A percentile compares a stretch with the other conserved stretches of the same genome.
phyloP scores from a whole-genome alignment of 2,888 invertebrate species.

The Lissonota sp. region DNA sequence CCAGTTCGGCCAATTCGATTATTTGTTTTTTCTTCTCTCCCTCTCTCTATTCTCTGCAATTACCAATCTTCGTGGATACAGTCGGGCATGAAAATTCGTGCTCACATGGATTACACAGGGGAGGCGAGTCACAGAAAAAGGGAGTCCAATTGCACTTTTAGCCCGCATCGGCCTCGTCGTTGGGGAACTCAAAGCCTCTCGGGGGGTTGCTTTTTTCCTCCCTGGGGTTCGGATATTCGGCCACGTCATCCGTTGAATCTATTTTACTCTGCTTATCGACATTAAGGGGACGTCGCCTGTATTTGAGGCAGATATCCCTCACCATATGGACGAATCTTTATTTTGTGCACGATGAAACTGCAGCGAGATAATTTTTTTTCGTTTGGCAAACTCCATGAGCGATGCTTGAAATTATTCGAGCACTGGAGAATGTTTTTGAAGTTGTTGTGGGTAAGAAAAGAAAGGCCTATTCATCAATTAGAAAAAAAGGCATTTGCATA shows the following conservation, averaged over 20 bases:
- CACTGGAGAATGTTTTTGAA: neutral
- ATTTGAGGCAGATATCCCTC: constrained; percentile 1
- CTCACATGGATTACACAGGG: constrained; percentile 18
- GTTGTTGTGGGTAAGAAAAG: too few relatives aligned
- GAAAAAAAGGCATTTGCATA: too few relatives aligned
- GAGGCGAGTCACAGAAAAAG: constrained; percentile 16
- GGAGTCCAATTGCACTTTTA: constrained; percentile 47
- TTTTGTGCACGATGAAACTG: neutral
- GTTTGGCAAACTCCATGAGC: neutral
- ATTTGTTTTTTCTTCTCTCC: neutral
- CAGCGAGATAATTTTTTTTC: neutral
- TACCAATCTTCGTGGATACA: neutral
- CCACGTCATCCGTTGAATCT: constrained; percentile 72
- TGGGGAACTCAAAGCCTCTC: constrained; percentile 60
- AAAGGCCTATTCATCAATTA: too few relatives aligned
- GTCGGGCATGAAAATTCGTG: constrained; percentile 17
- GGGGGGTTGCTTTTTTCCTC: constrained; percentile 68
- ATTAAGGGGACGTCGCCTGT: constrained; percentile 31
- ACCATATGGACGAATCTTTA: constrained; percentile 39
- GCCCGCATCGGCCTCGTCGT: constrained; percentile 20
- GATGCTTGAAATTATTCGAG: neutral
- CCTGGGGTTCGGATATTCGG: constrained; percentile 69
- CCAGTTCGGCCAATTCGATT: neutral
- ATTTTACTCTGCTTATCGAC: constrained; percentile 16
- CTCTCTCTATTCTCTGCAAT: neutral